phyloP scores from a whole-genome alignment of 1,140 invertebrate species.

The Zeugodacus cucurbitae region DNA sequence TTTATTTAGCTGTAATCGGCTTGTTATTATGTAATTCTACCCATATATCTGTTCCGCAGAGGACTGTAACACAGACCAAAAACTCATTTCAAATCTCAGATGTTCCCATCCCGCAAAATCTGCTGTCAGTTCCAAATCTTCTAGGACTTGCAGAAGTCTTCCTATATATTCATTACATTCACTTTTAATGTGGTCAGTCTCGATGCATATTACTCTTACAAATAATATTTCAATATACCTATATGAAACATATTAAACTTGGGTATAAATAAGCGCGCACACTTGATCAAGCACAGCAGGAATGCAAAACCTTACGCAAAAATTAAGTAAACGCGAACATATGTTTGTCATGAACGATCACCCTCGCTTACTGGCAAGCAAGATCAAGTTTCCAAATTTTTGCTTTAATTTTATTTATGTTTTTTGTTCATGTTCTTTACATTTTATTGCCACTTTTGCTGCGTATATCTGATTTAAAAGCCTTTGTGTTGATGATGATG shows the following conservation, averaged over 20 bases:
- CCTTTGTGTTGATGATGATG: not conserved
- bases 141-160: too few species aligned
- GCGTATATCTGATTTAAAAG: slow-evolving; percentile 24
- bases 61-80: too few species aligned
- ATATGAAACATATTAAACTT: not conserved
- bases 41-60: too few species aligned
- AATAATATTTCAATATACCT: not conserved
- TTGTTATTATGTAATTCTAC: too few species aligned
- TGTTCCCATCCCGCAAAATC: too few species aligned
- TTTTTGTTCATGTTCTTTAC: not conserved
- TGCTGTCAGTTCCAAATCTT: too few species aligned
- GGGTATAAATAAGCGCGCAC: not conserved
- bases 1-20: too few species aligned
- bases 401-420: not conserved
- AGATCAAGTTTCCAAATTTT: slow-evolving; percentile 16
- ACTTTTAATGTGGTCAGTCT: too few species aligned
- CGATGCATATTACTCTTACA: too few species aligned
- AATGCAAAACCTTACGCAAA: not conserved
- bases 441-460: not conserved
- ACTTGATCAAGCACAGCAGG: not conserved
- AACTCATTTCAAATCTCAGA: too few species aligned
- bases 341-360: not conserved
- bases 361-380: not conserved
- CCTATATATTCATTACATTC: too few species aligned
- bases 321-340: not conserved